Evolutionary conservation across 2,113 vertebrate species (phyloP), one percentile per base, ranked within the genome.

Genomic region (Cyprinodon brontotheroides): DNA sequence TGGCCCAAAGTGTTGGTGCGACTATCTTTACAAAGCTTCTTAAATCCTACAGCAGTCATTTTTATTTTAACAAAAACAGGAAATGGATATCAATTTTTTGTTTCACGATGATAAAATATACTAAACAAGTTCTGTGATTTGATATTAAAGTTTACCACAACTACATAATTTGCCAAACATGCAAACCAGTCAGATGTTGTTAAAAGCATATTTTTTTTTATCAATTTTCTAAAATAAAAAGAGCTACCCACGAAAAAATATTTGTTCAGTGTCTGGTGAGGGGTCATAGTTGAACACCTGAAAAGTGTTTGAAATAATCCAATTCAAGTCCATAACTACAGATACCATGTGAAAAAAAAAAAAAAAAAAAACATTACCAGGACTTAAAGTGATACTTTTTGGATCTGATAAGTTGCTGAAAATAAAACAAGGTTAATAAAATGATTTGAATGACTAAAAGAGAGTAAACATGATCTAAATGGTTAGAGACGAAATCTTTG

Each of bases 401-500:
- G 64, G 8, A 11, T 37, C 11, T 48, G 64, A n/a, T 14, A 66
- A 80, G 50, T 15, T 64, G 70, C 4, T 37, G 47, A 68, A 74
- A 72, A 45, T 57, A 37, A 57, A 57, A 57, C 50, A 57, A n/a
- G 65, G 70, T 20, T 43, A 80, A 69, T 70, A 20, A 75, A 74
- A 63, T 5, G 12, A 8, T 14, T 37, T 6, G 5, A 61, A 11
- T 4, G 2, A 11, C 17, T 22, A 15, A 64, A 7, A 47, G 11
- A 29, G 15, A 8, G 11, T 40, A 8, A 8, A 45, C 9, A 11
- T 45, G 43, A 45, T 45, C 43, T 45, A 45, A 45, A 82, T 82
- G 86, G 80, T 76, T 79, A 71, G 80, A 83, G 74, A 85, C 50
- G 29, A 75, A 79, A 57, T 57, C 43, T n/a, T 57, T n/a, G 50